A percentile compares a stretch with the other conserved stretches of the same genome.
Conservation (phyloP, 1,140 invertebrate species). For the Propsilocerus akamusi region DNA sequence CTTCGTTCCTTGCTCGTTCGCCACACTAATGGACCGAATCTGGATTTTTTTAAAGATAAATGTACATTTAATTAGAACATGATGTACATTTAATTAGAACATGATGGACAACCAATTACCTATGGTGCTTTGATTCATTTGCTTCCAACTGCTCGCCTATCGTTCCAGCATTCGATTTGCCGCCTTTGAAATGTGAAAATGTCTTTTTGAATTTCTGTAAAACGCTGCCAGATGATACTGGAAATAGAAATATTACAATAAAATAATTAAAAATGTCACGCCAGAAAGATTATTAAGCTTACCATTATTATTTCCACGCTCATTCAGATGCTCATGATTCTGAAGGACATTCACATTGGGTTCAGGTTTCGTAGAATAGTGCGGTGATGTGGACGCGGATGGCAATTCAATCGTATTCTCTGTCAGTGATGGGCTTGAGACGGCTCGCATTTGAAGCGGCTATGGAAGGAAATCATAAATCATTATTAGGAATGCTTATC, state of each 20-base stretch:
- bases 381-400: constrained; percentile 1
- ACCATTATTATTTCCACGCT: too few species aligned
- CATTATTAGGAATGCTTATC: too few species aligned
- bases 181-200: constrained; percentile 28
- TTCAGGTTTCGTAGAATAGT: not conserved
- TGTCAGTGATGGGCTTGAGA: constrained; percentile 20
- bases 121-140: not conserved
- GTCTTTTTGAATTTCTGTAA: constrained; percentile 51
- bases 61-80: not conserved
- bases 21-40: constrained; percentile 51
- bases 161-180: constrained; percentile 13
- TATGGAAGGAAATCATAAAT: too few species aligned
- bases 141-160: constrained; percentile 22
- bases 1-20: constrained; percentile 49
- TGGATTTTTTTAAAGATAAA: constrained; percentile 12
- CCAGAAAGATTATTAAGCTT: too few species aligned
- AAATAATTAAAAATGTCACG: too few species aligned
- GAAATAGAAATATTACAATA: not conserved
- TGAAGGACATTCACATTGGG: constrained; percentile 1
- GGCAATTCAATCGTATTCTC: constrained; percentile 7
- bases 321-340: constrained; percentile 5
- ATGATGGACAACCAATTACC: not conserved
- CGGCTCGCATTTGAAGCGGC: constrained; percentile 15
- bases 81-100: not conserved
- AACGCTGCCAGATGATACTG: constrained; percentile 24